Evolutionary conservation across 2,888 invertebrate genomes (phyloP).

Genomic region (Amphipyra tragopoginis): DNA sequence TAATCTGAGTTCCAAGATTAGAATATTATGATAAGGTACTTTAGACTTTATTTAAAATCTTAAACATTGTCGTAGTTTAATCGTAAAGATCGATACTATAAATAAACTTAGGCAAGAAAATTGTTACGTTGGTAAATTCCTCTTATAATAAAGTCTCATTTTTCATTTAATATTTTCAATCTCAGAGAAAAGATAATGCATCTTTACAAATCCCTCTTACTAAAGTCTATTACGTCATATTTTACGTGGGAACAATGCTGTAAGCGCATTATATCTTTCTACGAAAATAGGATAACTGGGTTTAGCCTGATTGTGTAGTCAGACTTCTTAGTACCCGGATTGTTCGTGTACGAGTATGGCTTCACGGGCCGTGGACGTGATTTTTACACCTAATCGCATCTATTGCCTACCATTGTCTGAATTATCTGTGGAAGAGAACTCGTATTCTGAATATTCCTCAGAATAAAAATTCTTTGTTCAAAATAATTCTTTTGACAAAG

Average conservation of each 20-base stretch:
- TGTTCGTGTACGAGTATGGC: conserved; percentile 47
- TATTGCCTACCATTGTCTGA: neutral
- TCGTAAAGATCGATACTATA: too few relatives aligned
- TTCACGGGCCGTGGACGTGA: conserved; percentile 44
- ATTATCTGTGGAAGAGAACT: too few relatives aligned
- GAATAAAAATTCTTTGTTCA: too few relatives aligned
- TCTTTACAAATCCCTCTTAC: conserved; percentile 6
- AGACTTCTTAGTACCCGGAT: conserved; percentile 58
- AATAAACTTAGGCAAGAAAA: too few relatives aligned
- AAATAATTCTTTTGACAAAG: too few relatives aligned
- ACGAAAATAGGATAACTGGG: conserved; percentile 58
- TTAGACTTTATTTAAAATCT: too few relatives aligned
- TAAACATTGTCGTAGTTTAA: too few relatives aligned
- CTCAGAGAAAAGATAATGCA: neutral
- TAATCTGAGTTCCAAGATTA: too few relatives aligned
- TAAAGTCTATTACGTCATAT: conserved; percentile 15
- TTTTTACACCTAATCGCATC: conserved; percentile 36
- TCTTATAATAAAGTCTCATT: neutral
- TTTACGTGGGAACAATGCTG: conserved; percentile 19
- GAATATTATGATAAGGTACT: too few relatives aligned
- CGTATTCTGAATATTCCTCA: neutral
- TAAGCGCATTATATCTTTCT: conserved; percentile 47
- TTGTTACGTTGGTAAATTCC: conserved; percentile 1
- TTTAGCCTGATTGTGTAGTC: conserved; percentile 59
- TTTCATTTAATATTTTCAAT: conserved; percentile 21